These are phyloP conservation scores for Caenorhabditis latens DNA, from an alignment of 1,140 invertebrate species.

Conservation along the genomic window DNA sequence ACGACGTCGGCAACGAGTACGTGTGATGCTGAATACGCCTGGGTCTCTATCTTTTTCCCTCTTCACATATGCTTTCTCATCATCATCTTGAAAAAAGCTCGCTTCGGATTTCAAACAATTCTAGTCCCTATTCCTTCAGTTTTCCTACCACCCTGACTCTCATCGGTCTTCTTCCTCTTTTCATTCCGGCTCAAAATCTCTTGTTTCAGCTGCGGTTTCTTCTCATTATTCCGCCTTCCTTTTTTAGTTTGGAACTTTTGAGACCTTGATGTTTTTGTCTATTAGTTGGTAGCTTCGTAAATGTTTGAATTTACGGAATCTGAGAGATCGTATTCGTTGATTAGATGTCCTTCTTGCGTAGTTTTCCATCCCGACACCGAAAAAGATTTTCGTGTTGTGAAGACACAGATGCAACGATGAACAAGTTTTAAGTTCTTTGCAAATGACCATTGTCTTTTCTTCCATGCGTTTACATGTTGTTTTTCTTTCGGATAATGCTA, in stretches of 20 bases:
- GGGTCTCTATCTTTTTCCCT: slow-evolving; percentile 15
- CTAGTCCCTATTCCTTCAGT: neutral
- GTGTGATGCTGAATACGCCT: slow-evolving; percentile 40
- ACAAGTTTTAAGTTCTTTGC: slow-evolving; percentile 15
- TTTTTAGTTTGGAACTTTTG: neutral
- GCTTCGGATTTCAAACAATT: slow-evolving; percentile 37
- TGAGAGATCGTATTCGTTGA: neutral
- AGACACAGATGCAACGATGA: neutral
- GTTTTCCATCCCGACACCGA: neutral
- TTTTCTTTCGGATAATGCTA: neutral
- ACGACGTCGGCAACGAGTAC: slow-evolving; percentile 28
- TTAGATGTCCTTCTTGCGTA: slow-evolving; percentile 31
- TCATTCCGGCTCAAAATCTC: slow-evolving; percentile 27
- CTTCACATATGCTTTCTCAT: slow-evolving; percentile 31
- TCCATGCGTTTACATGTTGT: neutral
- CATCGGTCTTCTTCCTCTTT: neutral
- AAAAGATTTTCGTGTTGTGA: neutral
- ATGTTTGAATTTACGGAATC: neutral
- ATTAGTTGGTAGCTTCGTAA: neutral
- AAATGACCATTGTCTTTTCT: slow-evolving; percentile 13
- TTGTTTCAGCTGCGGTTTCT: slow-evolving; percentile 1
- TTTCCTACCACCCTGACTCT: neutral
- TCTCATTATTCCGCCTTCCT: neutral
- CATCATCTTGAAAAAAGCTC: slow-evolving; percentile 23
- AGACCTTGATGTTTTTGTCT: neutral